Evolutionary conservation across 2,888 invertebrate genomes (phyloP).

Genomic region (Dascillus cervinus): DNA sequence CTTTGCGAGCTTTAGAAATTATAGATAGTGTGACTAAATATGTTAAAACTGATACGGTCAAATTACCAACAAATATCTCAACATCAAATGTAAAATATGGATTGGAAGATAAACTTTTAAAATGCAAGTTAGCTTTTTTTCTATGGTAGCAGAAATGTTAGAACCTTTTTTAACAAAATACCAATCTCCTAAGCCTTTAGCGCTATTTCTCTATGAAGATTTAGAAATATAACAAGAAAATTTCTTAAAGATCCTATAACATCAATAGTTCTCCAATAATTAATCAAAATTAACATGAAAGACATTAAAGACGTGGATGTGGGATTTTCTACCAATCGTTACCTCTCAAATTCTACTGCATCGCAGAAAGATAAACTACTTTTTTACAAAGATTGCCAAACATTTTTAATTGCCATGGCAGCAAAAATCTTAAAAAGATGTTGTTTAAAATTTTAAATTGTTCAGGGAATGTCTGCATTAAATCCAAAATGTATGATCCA

Average conservation of each 20-base stretch:
- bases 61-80: constrained; percentile 3
- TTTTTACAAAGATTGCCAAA: constrained; percentile 1
- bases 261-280: not conserved
- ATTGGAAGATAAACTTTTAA: constrained; percentile 1
- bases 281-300: not conserved
- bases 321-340: not conserved
- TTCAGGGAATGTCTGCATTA: constrained; percentile 1
- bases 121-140: constrained; percentile 3
- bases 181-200: constrained; percentile 1
- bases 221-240: not conserved
- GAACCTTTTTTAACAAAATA: constrained; percentile 2
- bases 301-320: not conserved
- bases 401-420: not conserved
- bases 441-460: not conserved
- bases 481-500: too few species aligned
- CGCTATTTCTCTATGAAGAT: constrained; percentile 1
- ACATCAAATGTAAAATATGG: constrained; percentile 1
- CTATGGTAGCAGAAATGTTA: not conserved
- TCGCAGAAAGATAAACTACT: constrained; percentile 2
- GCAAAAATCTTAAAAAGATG: constrained; percentile 2
- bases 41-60: not conserved
- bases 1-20: not conserved
- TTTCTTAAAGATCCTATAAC: constrained; percentile 3
- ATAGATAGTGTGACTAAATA: not conserved
- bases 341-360: not conserved